Conservation (phyloP, 2,797 vertebrate genomes). For the Caiman crocodilus region DNA sequence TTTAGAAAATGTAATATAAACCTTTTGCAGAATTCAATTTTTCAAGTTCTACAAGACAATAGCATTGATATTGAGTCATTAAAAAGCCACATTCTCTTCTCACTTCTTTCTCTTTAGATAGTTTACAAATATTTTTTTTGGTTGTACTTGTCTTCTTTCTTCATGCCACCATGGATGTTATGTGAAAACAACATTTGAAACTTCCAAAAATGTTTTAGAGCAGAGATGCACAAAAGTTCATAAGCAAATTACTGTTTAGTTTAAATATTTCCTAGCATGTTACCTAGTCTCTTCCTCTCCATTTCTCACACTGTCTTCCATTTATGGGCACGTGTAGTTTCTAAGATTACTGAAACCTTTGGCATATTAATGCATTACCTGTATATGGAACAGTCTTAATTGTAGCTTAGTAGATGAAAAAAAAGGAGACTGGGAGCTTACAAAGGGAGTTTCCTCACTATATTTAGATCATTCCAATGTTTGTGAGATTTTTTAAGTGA, state of each 20-base stretch:
- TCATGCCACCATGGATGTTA: neutral
- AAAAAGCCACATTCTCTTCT: neutral
- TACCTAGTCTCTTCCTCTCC: neutral
- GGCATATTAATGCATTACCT: neutral
- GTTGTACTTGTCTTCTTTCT: neutral
- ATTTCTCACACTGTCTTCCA: neutral
- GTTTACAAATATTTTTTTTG: neutral
- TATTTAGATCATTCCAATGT: no score
- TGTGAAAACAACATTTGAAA: neutral
- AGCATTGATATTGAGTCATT: neutral
- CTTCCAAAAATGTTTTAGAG: neutral
- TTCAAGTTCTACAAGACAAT: neutral
- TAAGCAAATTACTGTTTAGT: constrained; percentile 7
- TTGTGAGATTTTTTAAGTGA: no score
- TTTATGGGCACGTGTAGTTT: neutral
- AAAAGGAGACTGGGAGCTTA: neutral
- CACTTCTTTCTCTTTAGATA: neutral
- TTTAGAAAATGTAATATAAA: constrained; percentile 23
- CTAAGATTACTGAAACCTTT: neutral
- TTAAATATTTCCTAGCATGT: neutral
- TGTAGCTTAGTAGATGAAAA: neutral
- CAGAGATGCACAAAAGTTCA: neutral
- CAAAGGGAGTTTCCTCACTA: no score
- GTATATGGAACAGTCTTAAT: neutral
- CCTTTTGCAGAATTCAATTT: neutral